A percentile compares a stretch with the other conserved stretches of the same genome.
These are phyloP conservation scores for Hydraecia micacea DNA, from an alignment of 2,888 invertebrate species.

Conservation along the genomic window DNA sequence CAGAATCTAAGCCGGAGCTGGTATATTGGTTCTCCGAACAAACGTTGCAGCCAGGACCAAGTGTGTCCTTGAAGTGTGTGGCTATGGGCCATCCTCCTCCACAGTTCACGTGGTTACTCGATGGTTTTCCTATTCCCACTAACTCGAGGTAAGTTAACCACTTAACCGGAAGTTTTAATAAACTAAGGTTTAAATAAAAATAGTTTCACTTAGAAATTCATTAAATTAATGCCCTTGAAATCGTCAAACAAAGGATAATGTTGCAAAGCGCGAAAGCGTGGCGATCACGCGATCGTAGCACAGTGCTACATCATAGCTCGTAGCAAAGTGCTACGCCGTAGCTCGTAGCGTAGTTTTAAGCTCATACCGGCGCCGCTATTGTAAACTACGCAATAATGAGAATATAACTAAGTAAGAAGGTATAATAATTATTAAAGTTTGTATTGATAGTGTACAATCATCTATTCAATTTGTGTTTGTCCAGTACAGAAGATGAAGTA, in stretches of 20 bases:
- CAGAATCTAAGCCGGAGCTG: constrained; percentile 97
- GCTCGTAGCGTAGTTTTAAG: constrained; percentile 27
- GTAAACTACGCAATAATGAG: constrained; percentile 22
- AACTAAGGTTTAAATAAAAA: background rate
- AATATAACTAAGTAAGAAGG: constrained; percentile 23
- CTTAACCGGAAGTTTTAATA: background rate
- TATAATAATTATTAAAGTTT: constrained; percentile 6
- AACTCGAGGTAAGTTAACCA: constrained; percentile 91
- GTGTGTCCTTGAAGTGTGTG: constrained; percentile 97
- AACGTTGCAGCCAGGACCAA: constrained; percentile 97
- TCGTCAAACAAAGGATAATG: constrained; percentile 24
- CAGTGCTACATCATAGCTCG: constrained; percentile 28
- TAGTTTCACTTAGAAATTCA: background rate
- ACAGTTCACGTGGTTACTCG: constrained; percentile 97
- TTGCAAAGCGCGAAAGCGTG: background rate
- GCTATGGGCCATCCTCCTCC: constrained; percentile 98
- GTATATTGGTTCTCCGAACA: constrained; percentile 98
- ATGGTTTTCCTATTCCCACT: constrained; percentile 95
- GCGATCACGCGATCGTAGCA: constrained; percentile 35
- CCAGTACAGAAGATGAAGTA: background rate
- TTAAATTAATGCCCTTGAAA: constrained; percentile 8
- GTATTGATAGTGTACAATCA: background rate
- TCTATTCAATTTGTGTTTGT: background rate
- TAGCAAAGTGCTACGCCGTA: constrained; percentile 36
- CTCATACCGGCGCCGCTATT: constrained; percentile 46